These are phyloP conservation scores for Homarus gammarus DNA, from an alignment of 2,888 invertebrate species.

Conservation along the genomic window DNA sequence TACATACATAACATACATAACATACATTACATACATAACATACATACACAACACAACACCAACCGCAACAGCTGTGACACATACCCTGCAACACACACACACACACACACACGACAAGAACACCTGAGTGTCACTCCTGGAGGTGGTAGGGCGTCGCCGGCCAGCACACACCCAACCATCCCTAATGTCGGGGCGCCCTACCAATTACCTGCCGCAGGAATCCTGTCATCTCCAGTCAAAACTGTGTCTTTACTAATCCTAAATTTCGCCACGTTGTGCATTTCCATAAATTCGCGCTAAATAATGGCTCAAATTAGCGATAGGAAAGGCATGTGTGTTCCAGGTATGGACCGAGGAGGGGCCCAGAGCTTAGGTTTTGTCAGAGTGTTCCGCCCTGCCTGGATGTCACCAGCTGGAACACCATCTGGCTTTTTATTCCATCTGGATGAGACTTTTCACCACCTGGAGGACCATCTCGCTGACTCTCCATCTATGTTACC, in stretches of 20 bases:
- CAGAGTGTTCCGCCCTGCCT: background rate
- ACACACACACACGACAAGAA: slow-evolving; percentile 13
- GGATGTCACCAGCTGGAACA: no score
- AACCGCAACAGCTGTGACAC: background rate
- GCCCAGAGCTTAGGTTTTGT: background rate
- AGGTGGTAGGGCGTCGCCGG: background rate
- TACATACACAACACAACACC: no score
- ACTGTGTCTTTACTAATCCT: slow-evolving; percentile 17
- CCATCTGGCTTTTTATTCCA: no score
- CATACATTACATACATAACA: no score
- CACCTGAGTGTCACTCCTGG: no score
- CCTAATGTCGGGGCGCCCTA: background rate
- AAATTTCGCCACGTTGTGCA: slow-evolving; percentile 15
- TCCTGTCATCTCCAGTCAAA: background rate
- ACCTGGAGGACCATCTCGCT: no score
- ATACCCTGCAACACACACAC: background rate
- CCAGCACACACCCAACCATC: background rate
- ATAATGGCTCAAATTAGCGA: slow-evolving; percentile 23
- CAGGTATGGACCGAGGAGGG: background rate
- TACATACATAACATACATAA: no score
- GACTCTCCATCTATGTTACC: no score
- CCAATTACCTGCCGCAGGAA: background rate
- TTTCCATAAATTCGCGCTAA: slow-evolving; percentile 41
- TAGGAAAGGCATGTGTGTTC: background rate
- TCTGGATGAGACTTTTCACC: no score